Evolutionary conservation across 1,140 invertebrate species (phyloP), one percentile per base, ranked within the genome.

Genomic region (Drosophila setifemur): DNA sequence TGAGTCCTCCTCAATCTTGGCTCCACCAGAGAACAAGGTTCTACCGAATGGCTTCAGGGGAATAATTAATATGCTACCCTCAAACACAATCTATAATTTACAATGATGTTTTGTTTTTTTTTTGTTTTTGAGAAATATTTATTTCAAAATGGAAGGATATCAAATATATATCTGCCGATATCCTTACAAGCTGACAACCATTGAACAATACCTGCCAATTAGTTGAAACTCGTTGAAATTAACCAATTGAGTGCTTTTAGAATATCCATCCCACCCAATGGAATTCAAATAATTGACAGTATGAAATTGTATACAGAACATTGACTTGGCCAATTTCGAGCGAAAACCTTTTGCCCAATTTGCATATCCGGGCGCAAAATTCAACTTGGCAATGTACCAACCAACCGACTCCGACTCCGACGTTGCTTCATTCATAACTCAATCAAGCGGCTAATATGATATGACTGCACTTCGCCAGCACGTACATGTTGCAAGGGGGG

Each of bases 391-490:
- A 67, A 14, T 21, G 31, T 8, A 69, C 19, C 26, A 53, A 57
- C 25, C 49, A 57, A 50, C n/a, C n/a, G n/a, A n/a, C n/a, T n/a
- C n/a, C n/a, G n/a, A n/a, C n/a, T n/a, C n/a, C n/a, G n/a, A 37
- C 26, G 42, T 40, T 40, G 33, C 63, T 68, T 69, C 64, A 64
- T 58, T 61, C 54, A 72, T 72, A 72, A 72, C 68, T 72, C 68
- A 72, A 72, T 72, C 69, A 72, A 39, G 57, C 57, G 69, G 55
- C 47, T 72, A 72, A 72, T 72, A 72, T 64, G 55, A 72, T 73
- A 72, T 63, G 69, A 72, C 57, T 72, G 69, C 55, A 72, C 55
- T 40, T 50, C 49, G 47, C 54, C 47, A 40, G 44, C 54, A 71
- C 69, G 40, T 70, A 37, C 11, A 44, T 33, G 44, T 55, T 28